phyloP scores from a whole-genome alignment of 2,888 invertebrate genomes.

The Chymomyza amoena region DNA sequence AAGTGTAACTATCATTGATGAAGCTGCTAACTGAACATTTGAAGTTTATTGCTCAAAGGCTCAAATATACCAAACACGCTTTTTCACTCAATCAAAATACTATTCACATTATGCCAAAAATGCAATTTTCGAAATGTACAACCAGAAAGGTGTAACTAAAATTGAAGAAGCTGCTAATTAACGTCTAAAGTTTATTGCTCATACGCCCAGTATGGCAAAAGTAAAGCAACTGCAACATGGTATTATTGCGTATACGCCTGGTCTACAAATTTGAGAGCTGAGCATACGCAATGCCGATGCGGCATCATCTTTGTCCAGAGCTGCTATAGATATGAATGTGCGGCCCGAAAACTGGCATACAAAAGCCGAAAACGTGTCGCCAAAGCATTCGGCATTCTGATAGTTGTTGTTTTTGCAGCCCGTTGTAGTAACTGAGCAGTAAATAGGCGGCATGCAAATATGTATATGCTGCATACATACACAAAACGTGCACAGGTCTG shows the following conservation, averaged over 20 bases:
- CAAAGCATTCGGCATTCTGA: not conserved
- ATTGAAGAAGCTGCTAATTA: too few relatives aligned
- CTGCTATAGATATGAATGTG: not conserved
- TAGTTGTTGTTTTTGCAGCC: not conserved
- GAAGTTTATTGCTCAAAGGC: too few relatives aligned
- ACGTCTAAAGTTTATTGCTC: too few relatives aligned
- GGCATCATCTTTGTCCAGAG: not conserved
- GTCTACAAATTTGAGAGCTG: constrained; percentile 16
- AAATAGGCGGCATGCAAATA: constrained; percentile 15
- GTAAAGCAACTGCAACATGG: not conserved
- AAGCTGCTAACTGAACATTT: too few relatives aligned
- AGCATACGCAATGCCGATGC: constrained; percentile 35
- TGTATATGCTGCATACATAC: constrained; percentile 15
- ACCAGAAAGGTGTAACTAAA: not conserved
- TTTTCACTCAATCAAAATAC: too few relatives aligned
- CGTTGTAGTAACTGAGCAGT: constrained; percentile 26
- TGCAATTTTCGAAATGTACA: not conserved
- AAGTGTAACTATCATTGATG: too few relatives aligned
- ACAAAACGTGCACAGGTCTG: constrained; percentile 26
- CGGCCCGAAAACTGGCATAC: constrained; percentile 2
- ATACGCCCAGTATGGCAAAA: not conserved
- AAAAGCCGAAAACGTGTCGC: constrained; percentile 6
- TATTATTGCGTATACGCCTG: constrained; percentile 1
- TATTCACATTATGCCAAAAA: too few relatives aligned
- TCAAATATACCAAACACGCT: too few relatives aligned